phyloP scores from a whole-genome alignment of 2,888 invertebrate genomes.

The Scaptomyza caliginosa region DNA sequence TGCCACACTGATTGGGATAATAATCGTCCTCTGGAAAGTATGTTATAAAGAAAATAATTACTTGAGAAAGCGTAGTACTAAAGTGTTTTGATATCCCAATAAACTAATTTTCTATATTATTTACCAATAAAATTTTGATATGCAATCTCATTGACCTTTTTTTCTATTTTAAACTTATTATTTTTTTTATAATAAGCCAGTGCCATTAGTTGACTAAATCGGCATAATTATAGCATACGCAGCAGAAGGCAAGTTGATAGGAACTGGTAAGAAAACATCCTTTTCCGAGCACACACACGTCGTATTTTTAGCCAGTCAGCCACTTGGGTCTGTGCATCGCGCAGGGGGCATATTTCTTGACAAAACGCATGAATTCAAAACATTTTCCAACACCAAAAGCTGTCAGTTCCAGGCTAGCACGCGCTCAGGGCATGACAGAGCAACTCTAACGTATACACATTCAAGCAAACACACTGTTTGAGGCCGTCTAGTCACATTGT shows the following conservation, averaged over 20 bases:
- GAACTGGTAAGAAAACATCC: slow-evolving; percentile 13
- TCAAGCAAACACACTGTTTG: slow-evolving; percentile 32
- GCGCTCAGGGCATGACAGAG: slow-evolving; percentile 45
- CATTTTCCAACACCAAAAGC: slow-evolving; percentile 63
- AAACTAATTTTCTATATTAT: no score
- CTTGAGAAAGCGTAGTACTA: no score
- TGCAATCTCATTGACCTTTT: no score
- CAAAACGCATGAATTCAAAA: slow-evolving; percentile 72
- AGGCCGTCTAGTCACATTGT: slow-evolving; percentile 71
- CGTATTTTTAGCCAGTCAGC: slow-evolving; percentile 21
- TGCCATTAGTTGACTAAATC: slow-evolving; percentile 18
- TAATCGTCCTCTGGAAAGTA: slow-evolving; percentile 16
- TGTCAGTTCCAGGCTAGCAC: slow-evolving; percentile 54
- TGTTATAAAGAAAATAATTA: slow-evolving; percentile 37
- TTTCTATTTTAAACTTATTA: no score
- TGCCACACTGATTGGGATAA: slow-evolving; percentile 29
- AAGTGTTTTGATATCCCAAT: no score
- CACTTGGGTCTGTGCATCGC: slow-evolving; percentile 52
- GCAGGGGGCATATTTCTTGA: slow-evolving; percentile 65
- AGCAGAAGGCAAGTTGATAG: slow-evolving; percentile 10
- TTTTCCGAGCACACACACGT: slow-evolving; percentile 16
- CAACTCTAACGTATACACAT: slow-evolving; percentile 29
- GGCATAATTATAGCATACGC: slow-evolving; percentile 11
- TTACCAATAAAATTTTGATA: no score
- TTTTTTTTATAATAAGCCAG: background rate